Conservation (phyloP, 2,113 vertebrate species). For the Ammodytes marinus region DNA sequence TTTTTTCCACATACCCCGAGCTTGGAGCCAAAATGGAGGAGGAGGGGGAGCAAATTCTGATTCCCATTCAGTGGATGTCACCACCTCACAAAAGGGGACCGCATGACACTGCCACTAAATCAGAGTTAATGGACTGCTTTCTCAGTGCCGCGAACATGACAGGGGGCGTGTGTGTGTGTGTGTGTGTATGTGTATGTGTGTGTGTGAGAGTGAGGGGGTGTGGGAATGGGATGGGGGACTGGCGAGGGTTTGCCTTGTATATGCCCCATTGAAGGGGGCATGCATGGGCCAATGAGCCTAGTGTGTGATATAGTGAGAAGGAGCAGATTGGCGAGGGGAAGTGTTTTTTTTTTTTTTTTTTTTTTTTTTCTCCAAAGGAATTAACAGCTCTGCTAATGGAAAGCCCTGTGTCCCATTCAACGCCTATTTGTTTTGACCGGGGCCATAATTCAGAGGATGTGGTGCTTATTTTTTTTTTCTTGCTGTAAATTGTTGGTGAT, state of each 20-base stretch:
- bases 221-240: slow-evolving; percentile 48
- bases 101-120: slow-evolving; percentile 85
- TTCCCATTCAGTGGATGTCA: slow-evolving; percentile 85
- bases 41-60: slow-evolving; percentile 72
- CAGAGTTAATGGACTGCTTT: slow-evolving; percentile 87
- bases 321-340: slow-evolving; percentile 36
- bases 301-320: slow-evolving; percentile 57
- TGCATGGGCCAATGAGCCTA: slow-evolving; percentile 71
- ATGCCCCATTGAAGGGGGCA: slow-evolving; percentile 67
- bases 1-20: slow-evolving; percentile 17
- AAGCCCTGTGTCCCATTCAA: slow-evolving; percentile 36
- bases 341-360: slow-evolving; percentile 33
- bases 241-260: slow-evolving; percentile 58
- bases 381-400: slow-evolving; percentile 52
- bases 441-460: slow-evolving; percentile 29
- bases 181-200: slow-evolving; percentile 67
- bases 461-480: neutral
- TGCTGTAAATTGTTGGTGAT: slow-evolving; percentile 27
- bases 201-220: slow-evolving; percentile 65
- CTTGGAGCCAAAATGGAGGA: slow-evolving; percentile 66
- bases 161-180: slow-evolving; percentile 76
- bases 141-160: slow-evolving; percentile 81
- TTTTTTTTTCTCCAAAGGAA: slow-evolving; percentile 4
- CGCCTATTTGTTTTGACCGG: slow-evolving; percentile 58
- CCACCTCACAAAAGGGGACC: slow-evolving; percentile 79